These are phyloP conservation scores for Asarcornis scutulata DNA, from an alignment of 2,113 vertebrate species.

Conservation along the genomic window DNA sequence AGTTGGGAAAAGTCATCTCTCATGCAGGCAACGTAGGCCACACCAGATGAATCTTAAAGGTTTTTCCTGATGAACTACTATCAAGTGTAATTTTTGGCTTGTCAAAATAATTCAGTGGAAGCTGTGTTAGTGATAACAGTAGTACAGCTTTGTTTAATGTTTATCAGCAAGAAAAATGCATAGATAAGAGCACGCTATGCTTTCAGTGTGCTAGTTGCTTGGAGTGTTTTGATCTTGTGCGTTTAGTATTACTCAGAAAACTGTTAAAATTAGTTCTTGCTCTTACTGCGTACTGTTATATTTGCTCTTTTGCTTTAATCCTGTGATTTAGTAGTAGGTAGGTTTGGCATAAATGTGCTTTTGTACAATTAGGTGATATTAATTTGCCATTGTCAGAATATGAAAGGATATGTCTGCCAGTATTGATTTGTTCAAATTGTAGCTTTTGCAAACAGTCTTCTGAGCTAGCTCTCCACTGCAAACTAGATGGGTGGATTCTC, in stretches of 20 bases:
- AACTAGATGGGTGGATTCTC: background rate
- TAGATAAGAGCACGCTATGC: background rate
- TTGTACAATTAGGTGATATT: background rate
- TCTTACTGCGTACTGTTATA: background rate
- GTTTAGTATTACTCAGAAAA: background rate
- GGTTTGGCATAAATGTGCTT: background rate
- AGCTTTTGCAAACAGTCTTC: background rate
- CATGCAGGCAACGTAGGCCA: background rate
- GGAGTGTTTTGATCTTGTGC: background rate
- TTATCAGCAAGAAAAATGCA: background rate
- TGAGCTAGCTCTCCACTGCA: fast-evolving
- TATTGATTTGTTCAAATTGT: background rate
- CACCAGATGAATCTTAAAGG: background rate
- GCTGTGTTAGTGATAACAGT: background rate
- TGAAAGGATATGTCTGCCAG: background rate
- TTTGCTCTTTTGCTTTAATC: background rate
- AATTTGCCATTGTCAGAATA: background rate
- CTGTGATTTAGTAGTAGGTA: background rate
- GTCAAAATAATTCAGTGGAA: background rate
- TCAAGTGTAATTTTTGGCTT: background rate
- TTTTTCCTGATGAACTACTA: background rate
- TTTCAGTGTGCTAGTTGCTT: background rate
- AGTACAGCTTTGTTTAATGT: background rate
- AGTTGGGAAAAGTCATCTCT: background rate
- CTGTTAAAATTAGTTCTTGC: background rate